phyloP scores from a whole-genome alignment of 2,113 vertebrate genomes.

The Thalassoma bifasciatum region DNA sequence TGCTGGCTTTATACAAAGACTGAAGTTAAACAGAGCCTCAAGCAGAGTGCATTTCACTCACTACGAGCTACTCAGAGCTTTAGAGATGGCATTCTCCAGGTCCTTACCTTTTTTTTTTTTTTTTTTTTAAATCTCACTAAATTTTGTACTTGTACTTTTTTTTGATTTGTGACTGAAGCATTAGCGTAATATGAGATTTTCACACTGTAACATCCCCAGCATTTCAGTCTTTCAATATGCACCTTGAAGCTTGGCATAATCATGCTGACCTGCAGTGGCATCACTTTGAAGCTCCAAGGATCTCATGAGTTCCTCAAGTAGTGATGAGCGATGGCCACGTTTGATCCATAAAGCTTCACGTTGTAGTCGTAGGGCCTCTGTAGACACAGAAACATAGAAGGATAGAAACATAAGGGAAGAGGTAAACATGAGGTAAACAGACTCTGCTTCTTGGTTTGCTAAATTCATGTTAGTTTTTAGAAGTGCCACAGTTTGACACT shows the following conservation, averaged over 20 bases:
- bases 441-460: neutral
- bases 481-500: neutral
- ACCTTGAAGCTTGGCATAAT: constrained; percentile 51
- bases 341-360: constrained; percentile 79
- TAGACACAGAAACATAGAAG: constrained; percentile 38
- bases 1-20: too few species aligned
- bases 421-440: too few species aligned
- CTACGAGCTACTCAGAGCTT: too few species aligned
- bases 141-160: too few species aligned
- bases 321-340: constrained; percentile 77
- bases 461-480: neutral
- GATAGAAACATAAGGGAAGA: neutral
- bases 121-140: too few species aligned
- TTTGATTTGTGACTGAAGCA: too few species aligned
- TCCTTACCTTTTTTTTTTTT: too few species aligned
- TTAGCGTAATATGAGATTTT: too few species aligned
- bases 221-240: neutral
- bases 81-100: too few species aligned
- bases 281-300: constrained; percentile 82
- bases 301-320: constrained; percentile 85
- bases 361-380: constrained; percentile 89
- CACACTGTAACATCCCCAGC: too few species aligned
- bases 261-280: constrained; percentile 6
- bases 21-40: too few species aligned
- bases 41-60: too few species aligned